phyloP scores from a whole-genome alignment of 2,797 vertebrate genomes.

The Salarias fasciatus region DNA sequence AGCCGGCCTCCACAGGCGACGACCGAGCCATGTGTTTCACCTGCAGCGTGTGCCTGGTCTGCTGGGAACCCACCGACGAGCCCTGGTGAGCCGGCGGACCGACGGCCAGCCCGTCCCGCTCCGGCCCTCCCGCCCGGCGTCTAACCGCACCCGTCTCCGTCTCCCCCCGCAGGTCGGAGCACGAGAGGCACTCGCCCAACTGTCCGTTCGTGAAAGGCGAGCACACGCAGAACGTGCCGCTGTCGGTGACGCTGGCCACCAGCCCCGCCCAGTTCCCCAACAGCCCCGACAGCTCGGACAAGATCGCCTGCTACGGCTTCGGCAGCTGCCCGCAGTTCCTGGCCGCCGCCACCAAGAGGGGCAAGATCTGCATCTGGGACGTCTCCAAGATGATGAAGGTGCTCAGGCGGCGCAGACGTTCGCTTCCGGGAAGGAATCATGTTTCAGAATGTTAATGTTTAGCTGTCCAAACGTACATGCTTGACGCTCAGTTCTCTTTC shows the following conservation, averaged over 20 bases:
- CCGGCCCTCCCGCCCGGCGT: background rate
- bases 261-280: constrained; percentile 97
- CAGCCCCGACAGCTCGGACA: constrained; percentile 91
- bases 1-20: constrained; percentile 98
- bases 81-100: constrained; percentile 86
- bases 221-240: constrained; percentile 98
- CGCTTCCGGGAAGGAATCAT: no score
- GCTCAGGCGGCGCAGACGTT: no score
- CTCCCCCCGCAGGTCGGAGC: constrained; percentile 89
- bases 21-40: constrained; percentile 99
- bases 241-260: constrained; percentile 96
- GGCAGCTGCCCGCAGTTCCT: constrained; percentile 98
- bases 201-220: constrained; percentile 99
- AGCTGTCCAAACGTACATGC: no score
- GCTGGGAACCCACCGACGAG: constrained; percentile 99
- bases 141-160: background rate
- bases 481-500: no score
- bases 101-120: background rate
- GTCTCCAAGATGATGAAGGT: constrained; percentile 99
- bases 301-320: constrained; percentile 96
- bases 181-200: constrained; percentile 98
- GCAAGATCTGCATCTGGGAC: constrained; percentile 98
- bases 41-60: constrained; percentile 98
- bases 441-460: no score
- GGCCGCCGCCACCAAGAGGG: constrained; percentile 95